Conservation (phyloP, 2,797 vertebrate genomes). For the Ctenosaura bakeri region DNA sequence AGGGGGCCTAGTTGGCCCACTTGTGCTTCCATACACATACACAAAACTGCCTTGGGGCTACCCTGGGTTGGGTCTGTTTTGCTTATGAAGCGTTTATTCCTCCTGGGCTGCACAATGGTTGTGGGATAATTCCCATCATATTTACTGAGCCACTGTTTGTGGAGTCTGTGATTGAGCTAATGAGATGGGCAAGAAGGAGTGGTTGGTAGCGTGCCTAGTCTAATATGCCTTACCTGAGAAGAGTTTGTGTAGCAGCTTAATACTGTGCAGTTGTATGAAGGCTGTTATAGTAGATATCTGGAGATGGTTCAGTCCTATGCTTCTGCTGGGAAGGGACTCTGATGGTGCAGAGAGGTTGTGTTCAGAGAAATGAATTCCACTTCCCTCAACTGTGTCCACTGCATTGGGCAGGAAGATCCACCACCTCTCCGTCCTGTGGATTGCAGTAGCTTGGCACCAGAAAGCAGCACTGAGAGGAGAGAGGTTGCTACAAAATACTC, state of each 20-base stretch:
- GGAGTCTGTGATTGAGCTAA: neutral
- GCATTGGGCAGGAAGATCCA: neutral
- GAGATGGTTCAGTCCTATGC: neutral
- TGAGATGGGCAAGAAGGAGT: neutral
- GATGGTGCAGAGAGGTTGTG: neutral
- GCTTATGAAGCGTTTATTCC: neutral
- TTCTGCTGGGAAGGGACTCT: neutral
- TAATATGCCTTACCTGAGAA: neutral
- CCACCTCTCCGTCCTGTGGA: neutral
- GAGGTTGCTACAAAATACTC: neutral
- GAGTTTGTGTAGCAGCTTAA: neutral
- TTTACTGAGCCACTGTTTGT: neutral
- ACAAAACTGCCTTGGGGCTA: neutral
- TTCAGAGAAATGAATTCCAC: neutral
- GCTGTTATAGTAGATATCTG: neutral
- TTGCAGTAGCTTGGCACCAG: conserved; percentile 48
- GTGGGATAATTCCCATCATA: neutral
- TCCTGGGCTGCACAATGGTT: neutral
- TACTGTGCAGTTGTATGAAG: neutral
- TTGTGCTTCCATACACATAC: neutral
- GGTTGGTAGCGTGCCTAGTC: neutral
- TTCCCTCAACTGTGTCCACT: neutral
- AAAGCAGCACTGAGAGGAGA: neutral
- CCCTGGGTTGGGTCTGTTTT: neutral
- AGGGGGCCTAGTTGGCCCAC: neutral